Percentiles rank a stretch among this genome's conserved stretches.
Conservation (phyloP, 2,113 vertebrate genomes). For the Notiomystis cincta region DNA sequence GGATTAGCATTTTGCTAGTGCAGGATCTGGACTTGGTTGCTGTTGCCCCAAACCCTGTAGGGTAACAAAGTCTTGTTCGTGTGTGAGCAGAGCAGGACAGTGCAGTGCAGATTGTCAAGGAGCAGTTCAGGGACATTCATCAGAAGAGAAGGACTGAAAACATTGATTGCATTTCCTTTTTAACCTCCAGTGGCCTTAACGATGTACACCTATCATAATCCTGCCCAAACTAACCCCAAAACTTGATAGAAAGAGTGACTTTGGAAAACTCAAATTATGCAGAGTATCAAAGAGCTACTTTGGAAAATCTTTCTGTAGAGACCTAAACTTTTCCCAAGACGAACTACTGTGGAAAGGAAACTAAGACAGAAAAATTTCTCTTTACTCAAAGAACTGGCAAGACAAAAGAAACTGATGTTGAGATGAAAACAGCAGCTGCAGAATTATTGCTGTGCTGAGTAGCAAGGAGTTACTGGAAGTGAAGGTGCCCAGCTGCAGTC, state of each 20-base stretch:
- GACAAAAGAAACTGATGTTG: neutral
- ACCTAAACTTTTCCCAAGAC: neutral
- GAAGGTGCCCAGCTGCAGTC: neutral
- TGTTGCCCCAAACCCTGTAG: neutral
- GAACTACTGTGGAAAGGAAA: neutral
- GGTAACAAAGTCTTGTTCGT: neutral
- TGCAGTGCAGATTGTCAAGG: fast-evolving
- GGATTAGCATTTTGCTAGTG: neutral
- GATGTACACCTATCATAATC: neutral
- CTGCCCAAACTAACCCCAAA: neutral
- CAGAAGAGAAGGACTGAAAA: neutral
- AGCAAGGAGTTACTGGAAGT: neutral
- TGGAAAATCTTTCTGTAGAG: neutral
- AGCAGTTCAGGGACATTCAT: neutral
- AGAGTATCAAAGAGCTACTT: neutral
- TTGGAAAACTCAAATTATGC: neutral
- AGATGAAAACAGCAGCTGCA: neutral
- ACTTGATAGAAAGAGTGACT: neutral
- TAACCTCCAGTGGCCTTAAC: neutral
- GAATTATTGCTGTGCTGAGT: neutral
- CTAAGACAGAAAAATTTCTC: neutral
- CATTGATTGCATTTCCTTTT: neutral
- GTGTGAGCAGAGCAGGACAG: neutral
- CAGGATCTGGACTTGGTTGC: neutral
- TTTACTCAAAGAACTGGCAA: neutral